phyloP scores from a whole-genome alignment of 1,140 invertebrate species.

The Drosophila prosaltans region DNA sequence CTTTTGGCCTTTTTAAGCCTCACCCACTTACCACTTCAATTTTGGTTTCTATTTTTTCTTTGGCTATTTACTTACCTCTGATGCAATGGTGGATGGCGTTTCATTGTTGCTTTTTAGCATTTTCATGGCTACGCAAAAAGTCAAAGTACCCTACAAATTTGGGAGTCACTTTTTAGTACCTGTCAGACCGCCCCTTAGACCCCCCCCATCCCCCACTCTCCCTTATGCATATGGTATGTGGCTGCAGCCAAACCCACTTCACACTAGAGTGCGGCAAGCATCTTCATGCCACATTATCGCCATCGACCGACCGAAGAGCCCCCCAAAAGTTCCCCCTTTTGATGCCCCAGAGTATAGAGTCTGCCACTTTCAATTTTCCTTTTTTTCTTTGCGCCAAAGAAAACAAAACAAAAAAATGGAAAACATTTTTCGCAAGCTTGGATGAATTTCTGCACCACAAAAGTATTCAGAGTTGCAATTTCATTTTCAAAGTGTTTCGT shows the following conservation, averaged over 20 bases:
- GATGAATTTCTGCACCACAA: slow-evolving; percentile 63
- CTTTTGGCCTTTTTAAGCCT: neutral
- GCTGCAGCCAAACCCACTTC: slow-evolving; percentile 59
- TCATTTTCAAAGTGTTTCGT: slow-evolving; percentile 52
- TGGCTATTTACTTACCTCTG: slow-evolving; percentile 37
- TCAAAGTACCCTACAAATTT: slow-evolving; percentile 51
- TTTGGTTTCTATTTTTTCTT: too few relatives aligned
- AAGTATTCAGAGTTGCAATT: slow-evolving; percentile 55
- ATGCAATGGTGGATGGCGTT: slow-evolving; percentile 56
- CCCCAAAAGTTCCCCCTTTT: slow-evolving; percentile 18
- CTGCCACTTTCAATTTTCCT: slow-evolving; percentile 63
- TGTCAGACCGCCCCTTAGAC: slow-evolving; percentile 26
- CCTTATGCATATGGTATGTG: slow-evolving; percentile 21
- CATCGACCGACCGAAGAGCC: slow-evolving; percentile 38
- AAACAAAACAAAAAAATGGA: slow-evolving; percentile 45
- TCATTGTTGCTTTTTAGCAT: neutral
- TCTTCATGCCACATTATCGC: slow-evolving; percentile 66
- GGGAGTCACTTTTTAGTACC: slow-evolving; percentile 37
- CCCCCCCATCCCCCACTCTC: neutral
- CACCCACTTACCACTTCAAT: neutral
- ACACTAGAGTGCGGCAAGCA: slow-evolving; percentile 59
- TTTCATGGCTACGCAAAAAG: slow-evolving; percentile 35
- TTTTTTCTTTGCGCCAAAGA: slow-evolving; percentile 37
- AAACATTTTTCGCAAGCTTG: slow-evolving; percentile 75
- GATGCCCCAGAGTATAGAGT: slow-evolving; percentile 32